Evolutionary conservation across 2,797 vertebrate genomes (phyloP).

Genomic region (Pachyuromys duprasi): DNA sequence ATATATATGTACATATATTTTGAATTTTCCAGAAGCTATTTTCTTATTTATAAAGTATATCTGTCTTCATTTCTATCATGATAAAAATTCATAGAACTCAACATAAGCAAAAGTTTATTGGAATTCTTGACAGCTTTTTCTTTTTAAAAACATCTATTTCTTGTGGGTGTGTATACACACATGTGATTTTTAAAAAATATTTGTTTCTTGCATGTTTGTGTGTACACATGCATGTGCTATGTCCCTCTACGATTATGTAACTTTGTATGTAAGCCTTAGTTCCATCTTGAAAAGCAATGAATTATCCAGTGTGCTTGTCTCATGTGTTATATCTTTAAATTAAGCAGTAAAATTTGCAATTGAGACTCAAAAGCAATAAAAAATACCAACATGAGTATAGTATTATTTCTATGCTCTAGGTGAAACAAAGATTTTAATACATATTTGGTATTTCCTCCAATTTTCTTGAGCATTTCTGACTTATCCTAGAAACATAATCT

Average conservation of each 20-base stretch:
- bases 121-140: neutral
- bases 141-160: neutral
- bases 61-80: neutral
- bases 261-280: neutral
- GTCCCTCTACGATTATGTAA: neutral
- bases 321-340: neutral
- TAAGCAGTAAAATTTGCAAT: conserved; percentile 39
- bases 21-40: neutral
- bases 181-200: neutral
- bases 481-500: conserved; percentile 66
- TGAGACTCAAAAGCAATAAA: neutral
- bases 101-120: neutral
- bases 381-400: neutral
- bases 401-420: neutral
- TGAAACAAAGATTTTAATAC: conserved; percentile 51
- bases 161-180: neutral
- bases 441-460: neutral
- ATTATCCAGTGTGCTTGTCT: neutral
- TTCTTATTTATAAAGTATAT: neutral
- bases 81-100: neutral
- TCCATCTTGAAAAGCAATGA: neutral
- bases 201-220: neutral
- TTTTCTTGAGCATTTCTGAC: conserved; percentile 74
- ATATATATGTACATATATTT: no score
- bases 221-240: neutral